Evolutionary conservation across 1,140 invertebrate genomes (phyloP), one percentile per base, ranked within the genome.

Genomic region (Zophobas morio): DNA sequence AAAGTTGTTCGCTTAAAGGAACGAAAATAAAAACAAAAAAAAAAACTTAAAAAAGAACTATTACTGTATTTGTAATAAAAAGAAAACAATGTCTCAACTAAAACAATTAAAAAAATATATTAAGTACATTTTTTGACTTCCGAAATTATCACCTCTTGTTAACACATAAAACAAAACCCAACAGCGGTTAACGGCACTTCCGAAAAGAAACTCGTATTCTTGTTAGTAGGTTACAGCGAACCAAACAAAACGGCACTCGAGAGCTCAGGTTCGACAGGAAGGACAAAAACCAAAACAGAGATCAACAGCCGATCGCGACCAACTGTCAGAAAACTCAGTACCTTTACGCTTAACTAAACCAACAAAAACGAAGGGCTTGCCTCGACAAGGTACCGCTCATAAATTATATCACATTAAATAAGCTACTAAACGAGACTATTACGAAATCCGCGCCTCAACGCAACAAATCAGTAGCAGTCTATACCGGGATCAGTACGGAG

Each of bases 401-500:
- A 75, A 76, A 79, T 70, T 79, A 76, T 79, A 79, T 79, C 75
- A 79, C 78, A 77, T 79, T 77, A 77, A 79, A 77, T 79, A 79
- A 79, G 75, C 75, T 79, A 79, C 54, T 60, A 75, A 66, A 66
- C 60, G 60, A 66, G 60, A 66, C 60, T 66, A 66, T 66, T n/a
- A 66, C 60, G 60, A 66, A 66, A 66, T 63, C 36, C 60, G 60
- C 60, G 60, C 40, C 60, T 75, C 47, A 75, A 56, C 73, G 56
- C 42, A 75, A 54, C 36, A 75, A 75, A 74, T 57, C 47, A 60
- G 6, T 54, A 51, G 57, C 36, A 57, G 47, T 63, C 56, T 37
- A 53, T 54, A 70, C 36, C 60, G 47, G 57, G 60, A 35, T 63
- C 46, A 47, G 42, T 66, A 76, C 74, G 74, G 49, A 70, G 49